Conservation (phyloP, 2,797 vertebrate genomes). For the Malurus splendens region DNA sequence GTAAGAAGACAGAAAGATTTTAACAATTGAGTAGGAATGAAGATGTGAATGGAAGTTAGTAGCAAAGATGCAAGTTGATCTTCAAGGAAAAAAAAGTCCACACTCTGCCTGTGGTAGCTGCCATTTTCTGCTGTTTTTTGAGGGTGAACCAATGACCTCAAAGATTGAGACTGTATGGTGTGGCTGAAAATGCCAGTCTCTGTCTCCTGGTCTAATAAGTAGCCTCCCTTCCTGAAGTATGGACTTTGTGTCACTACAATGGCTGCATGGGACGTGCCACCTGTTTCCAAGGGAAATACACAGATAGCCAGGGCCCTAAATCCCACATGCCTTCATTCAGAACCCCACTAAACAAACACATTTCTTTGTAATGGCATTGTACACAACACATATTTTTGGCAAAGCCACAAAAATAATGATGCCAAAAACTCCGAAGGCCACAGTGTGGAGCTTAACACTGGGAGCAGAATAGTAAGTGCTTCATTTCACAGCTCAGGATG, state of each 20-base stretch:
- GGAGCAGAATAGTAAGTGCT: background rate
- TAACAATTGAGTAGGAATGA: background rate
- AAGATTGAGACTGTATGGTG: background rate
- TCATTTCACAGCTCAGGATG: background rate
- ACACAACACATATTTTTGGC: background rate
- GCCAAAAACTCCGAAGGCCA: background rate
- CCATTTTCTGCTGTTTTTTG: background rate
- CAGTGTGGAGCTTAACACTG: background rate
- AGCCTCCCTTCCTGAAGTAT: background rate
- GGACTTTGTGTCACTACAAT: background rate
- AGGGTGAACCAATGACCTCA: background rate
- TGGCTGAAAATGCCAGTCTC: background rate
- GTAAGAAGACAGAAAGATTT: background rate
- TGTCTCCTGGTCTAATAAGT: background rate
- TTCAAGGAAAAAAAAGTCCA: background rate
- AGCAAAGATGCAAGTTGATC: background rate
- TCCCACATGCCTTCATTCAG: background rate
- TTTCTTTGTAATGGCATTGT: background rate
- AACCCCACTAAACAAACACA: background rate
- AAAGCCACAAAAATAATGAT: background rate
- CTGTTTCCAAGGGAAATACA: background rate
- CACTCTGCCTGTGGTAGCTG: background rate
- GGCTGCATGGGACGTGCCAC: background rate
- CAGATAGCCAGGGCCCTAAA: background rate
- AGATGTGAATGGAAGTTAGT: background rate